Evolutionary conservation across 2,797 vertebrate genomes (phyloP).

Genomic region (Acomys russatus): DNA sequence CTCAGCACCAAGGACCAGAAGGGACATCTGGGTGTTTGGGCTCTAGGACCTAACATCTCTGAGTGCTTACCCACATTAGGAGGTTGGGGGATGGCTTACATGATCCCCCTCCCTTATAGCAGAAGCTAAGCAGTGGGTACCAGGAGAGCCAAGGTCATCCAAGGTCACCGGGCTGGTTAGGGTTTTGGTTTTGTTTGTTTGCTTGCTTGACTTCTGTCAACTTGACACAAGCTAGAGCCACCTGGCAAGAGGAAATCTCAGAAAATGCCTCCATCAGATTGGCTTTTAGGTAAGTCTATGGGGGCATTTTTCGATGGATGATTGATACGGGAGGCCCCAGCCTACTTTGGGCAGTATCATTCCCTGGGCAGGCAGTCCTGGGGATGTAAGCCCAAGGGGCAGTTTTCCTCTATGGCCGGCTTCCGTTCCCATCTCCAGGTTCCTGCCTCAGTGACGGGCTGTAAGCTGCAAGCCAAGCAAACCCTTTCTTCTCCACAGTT

Average conservation of each 20-base stretch:
- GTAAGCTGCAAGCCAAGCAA: neutral
- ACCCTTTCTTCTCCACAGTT: neutral
- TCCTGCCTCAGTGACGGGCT: neutral
- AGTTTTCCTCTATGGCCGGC: neutral
- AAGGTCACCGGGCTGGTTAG: neutral
- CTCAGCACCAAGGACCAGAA: neutral
- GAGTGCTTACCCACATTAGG: neutral
- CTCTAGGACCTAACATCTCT: neutral
- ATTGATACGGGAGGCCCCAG: neutral
- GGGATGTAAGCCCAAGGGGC: neutral
- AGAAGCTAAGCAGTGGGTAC: neutral
- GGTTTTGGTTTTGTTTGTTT: no score
- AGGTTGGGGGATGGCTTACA: neutral
- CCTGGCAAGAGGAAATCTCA: neutral
- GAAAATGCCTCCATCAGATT: neutral
- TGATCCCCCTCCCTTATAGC: neutral
- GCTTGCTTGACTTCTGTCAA: neutral
- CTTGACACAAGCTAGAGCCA: neutral
- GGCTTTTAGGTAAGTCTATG: neutral
- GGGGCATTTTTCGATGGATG: neutral
- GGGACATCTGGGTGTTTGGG: neutral
- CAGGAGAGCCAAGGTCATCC: neutral
- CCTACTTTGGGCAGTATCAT: neutral
- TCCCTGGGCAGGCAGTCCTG: neutral
- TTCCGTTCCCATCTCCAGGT: neutral